Base-by-base conservation (phyloP, 2,888 invertebrate genomes). In the Synergus laeviventris region DNA sequence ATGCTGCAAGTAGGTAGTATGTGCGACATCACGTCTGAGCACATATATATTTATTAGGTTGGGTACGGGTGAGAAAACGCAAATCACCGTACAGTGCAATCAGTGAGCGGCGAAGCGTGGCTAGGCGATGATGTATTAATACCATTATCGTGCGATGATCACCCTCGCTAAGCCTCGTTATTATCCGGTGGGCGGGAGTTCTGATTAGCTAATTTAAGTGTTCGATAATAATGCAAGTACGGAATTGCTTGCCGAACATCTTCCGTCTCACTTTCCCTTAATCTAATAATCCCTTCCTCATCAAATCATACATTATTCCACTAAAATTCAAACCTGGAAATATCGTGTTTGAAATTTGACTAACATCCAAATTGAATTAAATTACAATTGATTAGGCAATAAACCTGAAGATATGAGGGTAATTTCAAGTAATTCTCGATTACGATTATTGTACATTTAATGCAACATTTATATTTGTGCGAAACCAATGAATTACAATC, bases 51-150 rank as follows among this genome's bases (percentile, higher is more conserved):
- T 84, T 82, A 83, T 84, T 78, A 76, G 76, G 79, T 75, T 75
- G 70, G 75, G 81, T 82, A 79, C 77, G 79, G 81, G 73, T 79
- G 85, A 83, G 84, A 83, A 85, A 85, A 83, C 79, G 80, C 81
- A 80, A 79, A 84, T 84, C 81, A 81, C 84, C 62, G 76, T 62
- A 49, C 45, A 70, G 83, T 79, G 87, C 87, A 89, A 89, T 89
- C 89, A 87, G 84, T 84, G 84, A 64, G 85, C 88, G 83, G 74
- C 84, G 84, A 82, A 84, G 85, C 87, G 84, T 86, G 84, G 79
- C 84, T 81, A 83, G 81, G 84, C 86, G 87, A 89, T 89, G 89
- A 89, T 87, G 88, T 88, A 89, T 89, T 88, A 88, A 89, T 88
- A 87, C 86, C 81, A 89, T 89, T 89, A 89, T 87, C 87, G 86